Base-by-base conservation (phyloP, 2,113 vertebrate genomes). In the Corythaixoides concolor region DNA sequence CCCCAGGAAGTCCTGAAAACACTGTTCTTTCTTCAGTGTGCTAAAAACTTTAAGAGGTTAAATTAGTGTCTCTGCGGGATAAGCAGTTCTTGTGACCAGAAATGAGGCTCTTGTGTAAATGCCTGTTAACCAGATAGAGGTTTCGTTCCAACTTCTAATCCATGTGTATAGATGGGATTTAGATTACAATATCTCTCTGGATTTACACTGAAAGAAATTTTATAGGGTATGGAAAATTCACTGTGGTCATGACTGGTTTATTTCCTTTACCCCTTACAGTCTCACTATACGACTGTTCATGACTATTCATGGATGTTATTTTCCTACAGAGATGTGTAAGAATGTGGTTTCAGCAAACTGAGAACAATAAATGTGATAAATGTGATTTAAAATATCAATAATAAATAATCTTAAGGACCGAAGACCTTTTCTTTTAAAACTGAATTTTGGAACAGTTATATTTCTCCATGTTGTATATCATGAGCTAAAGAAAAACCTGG, bases 1-100 rank as follows among this genome's bases (percentile, higher is more conserved):
- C 4, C 3, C 6, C 41, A 60, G 21, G 49, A 85, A 69, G 21
- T 74, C 17, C 11, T 0, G 0, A 41, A 78, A 59, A 3, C 14
- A 32, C 1, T 39, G 12, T 11, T 52, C 16, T 75, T 87, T 90
- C 43, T 47, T 73, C 35, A 72, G 15, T 39, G 17, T 2, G 12
- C 83, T 73, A 79, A 73, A 91, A 56, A 14, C 11, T 43, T 70
- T 15, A 15, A 50, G 9, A 18, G 18, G 6, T 52, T 82, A 58
- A 73, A 45, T 43, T 56, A 52, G 2, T 37, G 13, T 58, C 15
- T 74, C 7, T 43, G 21, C 6, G 69, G 33, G 11, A 30, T 39
- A 27, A 55, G 14, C 13, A 47, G 26, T 37, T 8, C 11, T 56
- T 30, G 23, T 55, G 32, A 75, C 6, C 28, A 88, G 79, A 88